Evolutionary conservation across 2,888 invertebrate genomes (phyloP), one percentile per base, ranked within the genome.

Genomic region (Drosophila picticornis): DNA sequence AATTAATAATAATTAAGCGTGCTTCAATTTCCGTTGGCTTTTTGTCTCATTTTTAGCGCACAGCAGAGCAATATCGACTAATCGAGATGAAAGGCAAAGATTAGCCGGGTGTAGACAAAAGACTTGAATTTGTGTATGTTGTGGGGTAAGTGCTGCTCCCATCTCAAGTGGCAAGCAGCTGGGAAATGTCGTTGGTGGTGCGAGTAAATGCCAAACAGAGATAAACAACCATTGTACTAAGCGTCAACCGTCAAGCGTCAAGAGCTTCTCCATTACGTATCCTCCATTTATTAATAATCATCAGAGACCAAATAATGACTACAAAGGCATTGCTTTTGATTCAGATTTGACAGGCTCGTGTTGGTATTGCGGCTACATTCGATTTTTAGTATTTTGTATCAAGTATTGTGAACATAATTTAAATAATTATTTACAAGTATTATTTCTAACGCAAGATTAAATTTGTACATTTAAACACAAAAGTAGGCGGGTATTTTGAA

Each of bases 1-100:
- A 86, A 86, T 86, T 88, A 90, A 86, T 88, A 86, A 88, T 86
- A 90, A 90, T 86, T 86, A 88, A 76, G 74, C 63, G 74, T 71
- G 78, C 78, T 82, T 85, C 74, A 84, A 64, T 81, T 81, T 79
- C 68, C 81, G 81, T 69, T 69, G 55, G 65, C 51, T 77, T 57
- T 57, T 77, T 68, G 59, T 69, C 63, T 64, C 69, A 16, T 55
- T 65, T 55, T 46, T 46, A 63, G 46, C 43, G 43, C 9, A 32
- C 59, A 58, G 38, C 9, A 32, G 55, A 58, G 38, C 55, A 38
- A 48, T 34, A 40, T 25, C 46, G n/a, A 19, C 55, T 56, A 67
- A 79, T 68, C 60, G 63, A 72, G 81, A 77, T 76, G 68, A 72
- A 68, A 65, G 40, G 22, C 56, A 43, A 60, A 64, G 77, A 81